Evolutionary conservation across 2,797 vertebrate genomes (phyloP).

Genomic region (Staurois parvus): DNA sequence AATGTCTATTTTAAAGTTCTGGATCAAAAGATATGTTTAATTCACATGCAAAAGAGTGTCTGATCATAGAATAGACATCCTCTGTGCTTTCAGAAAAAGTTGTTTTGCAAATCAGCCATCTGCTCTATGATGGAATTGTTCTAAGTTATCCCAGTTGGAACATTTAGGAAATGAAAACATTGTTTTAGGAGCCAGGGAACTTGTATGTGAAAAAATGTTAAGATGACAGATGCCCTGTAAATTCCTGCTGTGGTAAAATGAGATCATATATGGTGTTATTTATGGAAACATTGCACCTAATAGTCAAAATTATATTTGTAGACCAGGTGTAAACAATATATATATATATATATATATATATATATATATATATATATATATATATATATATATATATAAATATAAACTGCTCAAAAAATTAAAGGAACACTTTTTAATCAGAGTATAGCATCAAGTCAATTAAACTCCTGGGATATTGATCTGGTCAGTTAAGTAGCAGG

Average conservation of each 20-base stretch:
- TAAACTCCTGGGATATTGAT: too few species aligned
- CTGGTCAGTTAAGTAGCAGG: too few species aligned
- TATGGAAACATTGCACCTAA: too few species aligned
- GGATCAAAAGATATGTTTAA: constrained; percentile 66
- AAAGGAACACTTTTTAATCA: too few species aligned
- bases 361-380: too few species aligned
- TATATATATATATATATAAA: too few species aligned
- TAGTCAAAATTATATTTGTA: too few species aligned
- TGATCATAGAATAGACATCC: constrained; percentile 71
- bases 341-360: too few species aligned
- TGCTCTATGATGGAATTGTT: constrained; percentile 74
- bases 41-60: constrained; percentile 67
- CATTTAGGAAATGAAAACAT: constrained; percentile 80
- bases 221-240: constrained; percentile 82
- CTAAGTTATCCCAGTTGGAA: constrained; percentile 79
- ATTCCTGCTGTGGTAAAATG: constrained; percentile 74
- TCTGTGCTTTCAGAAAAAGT: constrained; percentile 73
- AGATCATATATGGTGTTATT: constrained; percentile 31
- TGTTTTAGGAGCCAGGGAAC: constrained; percentile 75
- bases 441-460: too few species aligned
- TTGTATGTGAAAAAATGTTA: constrained; percentile 69
- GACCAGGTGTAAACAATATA: too few species aligned
- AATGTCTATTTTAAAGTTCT: constrained; percentile 15
- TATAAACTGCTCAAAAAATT: too few species aligned
- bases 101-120: constrained; percentile 79